These are phyloP conservation scores for Marmota flaviventris DNA, from an alignment of 2,113 vertebrate genomes.

Conservation along the genomic window DNA sequence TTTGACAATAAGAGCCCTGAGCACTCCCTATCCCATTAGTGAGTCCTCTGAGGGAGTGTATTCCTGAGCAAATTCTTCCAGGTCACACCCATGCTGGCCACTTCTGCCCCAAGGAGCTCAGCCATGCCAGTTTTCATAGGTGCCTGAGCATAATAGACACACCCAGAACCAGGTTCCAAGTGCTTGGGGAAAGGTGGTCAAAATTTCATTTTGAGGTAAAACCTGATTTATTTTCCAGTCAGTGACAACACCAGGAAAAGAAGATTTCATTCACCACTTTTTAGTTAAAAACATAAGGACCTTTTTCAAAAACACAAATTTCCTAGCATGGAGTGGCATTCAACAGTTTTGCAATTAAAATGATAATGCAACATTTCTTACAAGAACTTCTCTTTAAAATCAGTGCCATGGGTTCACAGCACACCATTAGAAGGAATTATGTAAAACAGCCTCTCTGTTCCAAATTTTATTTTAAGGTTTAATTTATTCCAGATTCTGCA, in stretches of 20 bases:
- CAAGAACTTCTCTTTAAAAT: conserved; percentile 68
- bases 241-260: conserved; percentile 44
- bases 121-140: background rate
- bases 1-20: conserved; percentile 51
- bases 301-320: conserved; percentile 57
- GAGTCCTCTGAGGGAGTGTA: background rate
- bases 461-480: conserved; percentile 83
- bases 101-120: conserved; percentile 51
- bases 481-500: conserved; percentile 81
- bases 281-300: conserved; percentile 60
- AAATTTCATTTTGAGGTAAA: conserved; percentile 54
- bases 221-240: conserved; percentile 56
- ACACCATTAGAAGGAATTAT: conserved; percentile 81
- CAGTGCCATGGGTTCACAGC: conserved; percentile 55
- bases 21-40: background rate
- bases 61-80: background rate
- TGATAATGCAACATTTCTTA: conserved; percentile 71
- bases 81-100: background rate
- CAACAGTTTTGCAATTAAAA: conserved; percentile 72
- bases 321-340: conserved; percentile 61
- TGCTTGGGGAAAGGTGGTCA: conserved; percentile 10
- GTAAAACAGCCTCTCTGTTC: conserved; percentile 77
- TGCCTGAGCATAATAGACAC: background rate
- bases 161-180: background rate
- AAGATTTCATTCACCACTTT: conserved; percentile 52